phyloP scores from a whole-genome alignment of 2,113 vertebrate genomes.

The Addax nasomaculatus region DNA sequence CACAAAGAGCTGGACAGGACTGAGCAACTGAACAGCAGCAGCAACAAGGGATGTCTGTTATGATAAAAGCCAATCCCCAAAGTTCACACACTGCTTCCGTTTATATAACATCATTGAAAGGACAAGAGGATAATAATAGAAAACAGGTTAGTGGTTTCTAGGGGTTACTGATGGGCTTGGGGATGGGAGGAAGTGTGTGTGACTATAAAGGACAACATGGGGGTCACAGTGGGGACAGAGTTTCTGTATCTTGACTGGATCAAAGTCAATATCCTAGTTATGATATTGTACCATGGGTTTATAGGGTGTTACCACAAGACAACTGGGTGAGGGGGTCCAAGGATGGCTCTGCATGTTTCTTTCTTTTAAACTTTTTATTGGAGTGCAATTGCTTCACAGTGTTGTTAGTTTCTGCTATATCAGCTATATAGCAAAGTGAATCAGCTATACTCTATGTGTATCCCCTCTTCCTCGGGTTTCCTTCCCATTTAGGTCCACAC shows the following conservation, averaged over 20 bases:
- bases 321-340: background rate
- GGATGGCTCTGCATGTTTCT: background rate
- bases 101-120: accelerated
- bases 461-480: background rate
- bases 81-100: background rate
- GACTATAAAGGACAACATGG: background rate
- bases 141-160: background rate
- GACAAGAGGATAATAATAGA: background rate
- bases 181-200: background rate
- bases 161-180: background rate
- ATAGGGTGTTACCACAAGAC: too few relatives aligned
- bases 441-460: background rate
- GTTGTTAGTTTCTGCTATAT: background rate
- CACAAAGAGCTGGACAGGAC: background rate
- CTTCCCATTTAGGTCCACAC: background rate
- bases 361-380: background rate
- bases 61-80: background rate
- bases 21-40: background rate
- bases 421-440: background rate
- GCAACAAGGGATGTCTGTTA: background rate
- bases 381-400: background rate
- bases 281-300: accelerated
- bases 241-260: accelerated
- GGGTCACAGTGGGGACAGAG: background rate
- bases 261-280: background rate